These are phyloP conservation scores for Seladonia tumulorum DNA, from an alignment of 2,888 invertebrate genomes.

Conservation along the genomic window DNA sequence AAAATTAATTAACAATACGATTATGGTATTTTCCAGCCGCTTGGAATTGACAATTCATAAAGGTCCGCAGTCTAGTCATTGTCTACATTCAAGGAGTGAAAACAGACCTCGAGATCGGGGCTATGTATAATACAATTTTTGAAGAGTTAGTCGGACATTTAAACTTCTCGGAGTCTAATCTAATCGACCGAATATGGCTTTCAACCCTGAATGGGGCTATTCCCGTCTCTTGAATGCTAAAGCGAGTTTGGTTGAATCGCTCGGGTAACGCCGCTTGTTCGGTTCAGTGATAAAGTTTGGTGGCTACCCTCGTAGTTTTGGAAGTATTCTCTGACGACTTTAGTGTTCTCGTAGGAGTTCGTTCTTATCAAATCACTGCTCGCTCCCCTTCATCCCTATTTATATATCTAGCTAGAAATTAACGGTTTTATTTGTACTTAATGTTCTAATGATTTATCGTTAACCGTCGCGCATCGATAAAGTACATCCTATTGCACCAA, in stretches of 20 bases:
- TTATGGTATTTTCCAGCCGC: background rate
- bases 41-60: background rate
- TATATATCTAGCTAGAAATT: conserved; percentile 55
- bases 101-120: background rate
- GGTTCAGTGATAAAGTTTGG: background rate
- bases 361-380: conserved; percentile 47
- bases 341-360: conserved; percentile 32
- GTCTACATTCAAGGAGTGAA: background rate
- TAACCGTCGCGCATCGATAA: conserved; percentile 66
- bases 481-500: conserved; percentile 79
- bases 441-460: conserved; percentile 62
- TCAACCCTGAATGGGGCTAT: background rate
- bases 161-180: background rate
- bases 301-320: conserved; percentile 1
- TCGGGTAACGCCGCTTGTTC: background rate
- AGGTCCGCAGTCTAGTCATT: background rate
- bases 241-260: background rate
- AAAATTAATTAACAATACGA: background rate
- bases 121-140: background rate
- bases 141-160: background rate
- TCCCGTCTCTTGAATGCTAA: background rate
- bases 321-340: conserved; percentile 46
- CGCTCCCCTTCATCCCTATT: conserved; percentile 19
- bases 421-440: conserved; percentile 75
- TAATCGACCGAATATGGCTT: conserved; percentile 9